Conservation (phyloP, 37 sponge, comb jelly and placozoan genomes). For the Diacarnus erythraeanus region DNA sequence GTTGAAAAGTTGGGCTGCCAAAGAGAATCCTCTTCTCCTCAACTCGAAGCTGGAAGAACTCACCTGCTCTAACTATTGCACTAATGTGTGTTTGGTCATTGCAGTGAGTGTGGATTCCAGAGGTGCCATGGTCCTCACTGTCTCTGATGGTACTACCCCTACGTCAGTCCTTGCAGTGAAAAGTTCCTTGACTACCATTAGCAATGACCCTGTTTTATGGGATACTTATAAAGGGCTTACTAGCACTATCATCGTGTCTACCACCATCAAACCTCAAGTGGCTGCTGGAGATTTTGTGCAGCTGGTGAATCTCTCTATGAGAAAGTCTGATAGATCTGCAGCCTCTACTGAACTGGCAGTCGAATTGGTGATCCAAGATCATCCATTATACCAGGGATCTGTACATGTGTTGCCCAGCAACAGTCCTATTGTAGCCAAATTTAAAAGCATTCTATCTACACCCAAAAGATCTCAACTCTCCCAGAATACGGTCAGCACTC, state of each 20-base stretch:
- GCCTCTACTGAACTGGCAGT: neutral
- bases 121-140: neutral
- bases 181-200: neutral
- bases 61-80: neutral
- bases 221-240: neutral
- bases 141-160: conserved; percentile 8
- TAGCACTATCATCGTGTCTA: neutral
- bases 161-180: neutral
- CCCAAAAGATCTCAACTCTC: neutral
- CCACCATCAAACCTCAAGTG: neutral
- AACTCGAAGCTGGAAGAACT: conserved; percentile 14
- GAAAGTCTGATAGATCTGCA: neutral
- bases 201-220: neutral
- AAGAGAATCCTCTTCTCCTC: neutral
- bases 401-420: neutral
- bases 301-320: conserved; percentile 1
- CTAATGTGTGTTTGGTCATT: conserved; percentile 10
- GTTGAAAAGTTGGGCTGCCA: conserved; percentile 12
- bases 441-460: neutral
- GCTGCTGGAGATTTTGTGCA: conserved; percentile 11
- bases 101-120: neutral
- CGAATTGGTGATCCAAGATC: neutral
- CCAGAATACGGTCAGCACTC: neutral
- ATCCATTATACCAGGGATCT: neutral
- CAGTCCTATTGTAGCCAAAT: neutral